phyloP scores from a whole-genome alignment of 2,113 vertebrate genomes.

The Panurus biarmicus region DNA sequence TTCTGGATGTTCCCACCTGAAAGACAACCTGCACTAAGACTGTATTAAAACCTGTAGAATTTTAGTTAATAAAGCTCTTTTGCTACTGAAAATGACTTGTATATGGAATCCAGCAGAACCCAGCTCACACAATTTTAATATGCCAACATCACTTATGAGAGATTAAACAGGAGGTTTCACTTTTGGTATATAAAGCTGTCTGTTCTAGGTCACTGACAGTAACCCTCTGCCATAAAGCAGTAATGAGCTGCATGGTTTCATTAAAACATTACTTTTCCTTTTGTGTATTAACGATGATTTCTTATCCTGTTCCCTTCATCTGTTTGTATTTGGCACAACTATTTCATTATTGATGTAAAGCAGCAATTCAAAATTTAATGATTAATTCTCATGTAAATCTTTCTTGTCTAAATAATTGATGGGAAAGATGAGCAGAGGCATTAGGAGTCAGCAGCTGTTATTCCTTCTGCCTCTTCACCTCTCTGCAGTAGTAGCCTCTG shows the following conservation, averaged over 20 bases:
- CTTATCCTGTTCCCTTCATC: conserved; percentile 40
- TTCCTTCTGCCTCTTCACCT: neutral
- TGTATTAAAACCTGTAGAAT: neutral
- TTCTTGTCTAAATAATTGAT: conserved; percentile 73
- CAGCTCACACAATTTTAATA: neutral
- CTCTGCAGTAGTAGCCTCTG: neutral
- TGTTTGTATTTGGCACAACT: conserved; percentile 57
- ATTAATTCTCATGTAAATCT: conserved; percentile 73
- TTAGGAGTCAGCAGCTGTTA: neutral
- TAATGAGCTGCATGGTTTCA: conserved; percentile 42
- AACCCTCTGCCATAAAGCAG: neutral
- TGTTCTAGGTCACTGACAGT: neutral
- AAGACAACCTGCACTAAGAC: neutral
- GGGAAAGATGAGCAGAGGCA: conserved; percentile 46
- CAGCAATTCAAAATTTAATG: conserved; percentile 60
- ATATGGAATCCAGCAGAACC: neutral
- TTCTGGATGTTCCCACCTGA: neutral
- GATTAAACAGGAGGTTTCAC: neutral
- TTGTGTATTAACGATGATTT: conserved; percentile 25
- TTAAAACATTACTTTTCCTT: conserved; percentile 46
- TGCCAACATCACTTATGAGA: neutral
- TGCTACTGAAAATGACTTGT: neutral
- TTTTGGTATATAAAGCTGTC: neutral
- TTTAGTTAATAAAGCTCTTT: neutral
- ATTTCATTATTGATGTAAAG: conserved; percentile 72